Evolutionary conservation across 2,113 vertebrate species (phyloP).

Genomic region (Smithornis capensis): DNA sequence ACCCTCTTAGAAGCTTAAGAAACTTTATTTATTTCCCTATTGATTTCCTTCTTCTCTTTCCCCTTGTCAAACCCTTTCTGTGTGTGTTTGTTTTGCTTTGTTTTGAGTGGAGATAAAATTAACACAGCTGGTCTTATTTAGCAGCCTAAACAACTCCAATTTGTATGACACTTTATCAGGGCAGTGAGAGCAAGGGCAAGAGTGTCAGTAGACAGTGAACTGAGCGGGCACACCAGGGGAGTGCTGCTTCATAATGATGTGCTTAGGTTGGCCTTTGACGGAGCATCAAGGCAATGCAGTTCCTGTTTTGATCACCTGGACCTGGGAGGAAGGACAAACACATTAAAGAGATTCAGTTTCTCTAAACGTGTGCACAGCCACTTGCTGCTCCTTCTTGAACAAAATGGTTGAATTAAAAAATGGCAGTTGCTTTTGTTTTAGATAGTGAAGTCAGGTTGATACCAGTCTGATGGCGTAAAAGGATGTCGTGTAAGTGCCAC

Average conservation of each 20-base stretch:
- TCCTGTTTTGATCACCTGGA: background rate
- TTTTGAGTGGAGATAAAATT: slow-evolving; percentile 66
- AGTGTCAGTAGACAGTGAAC: background rate
- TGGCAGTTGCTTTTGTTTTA: background rate
- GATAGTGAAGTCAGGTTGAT: background rate
- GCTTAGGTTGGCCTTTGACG: background rate
- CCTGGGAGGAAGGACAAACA: background rate
- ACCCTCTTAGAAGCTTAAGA: slow-evolving; percentile 72
- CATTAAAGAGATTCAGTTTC: background rate
- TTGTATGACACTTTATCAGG: background rate
- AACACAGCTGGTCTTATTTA: slow-evolving; percentile 59
- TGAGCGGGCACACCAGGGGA: background rate
- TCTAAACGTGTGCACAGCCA: background rate
- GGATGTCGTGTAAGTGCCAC: background rate
- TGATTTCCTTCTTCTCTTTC: slow-evolving; percentile 58
- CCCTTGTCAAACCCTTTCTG: background rate
- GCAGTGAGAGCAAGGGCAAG: background rate
- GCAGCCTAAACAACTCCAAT: slow-evolving; percentile 16
- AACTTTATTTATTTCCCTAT: slow-evolving; percentile 68
- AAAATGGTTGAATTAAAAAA: background rate
- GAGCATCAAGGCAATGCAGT: background rate
- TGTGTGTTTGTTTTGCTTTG: slow-evolving; percentile 17
- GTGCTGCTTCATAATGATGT: fast-evolving
- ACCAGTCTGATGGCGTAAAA: background rate
- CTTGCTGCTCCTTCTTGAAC: background rate